These are phyloP conservation scores for Sebastes melanostomus DNA, from an alignment of 2,797 vertebrate genomes.

Conservation along the genomic window DNA sequence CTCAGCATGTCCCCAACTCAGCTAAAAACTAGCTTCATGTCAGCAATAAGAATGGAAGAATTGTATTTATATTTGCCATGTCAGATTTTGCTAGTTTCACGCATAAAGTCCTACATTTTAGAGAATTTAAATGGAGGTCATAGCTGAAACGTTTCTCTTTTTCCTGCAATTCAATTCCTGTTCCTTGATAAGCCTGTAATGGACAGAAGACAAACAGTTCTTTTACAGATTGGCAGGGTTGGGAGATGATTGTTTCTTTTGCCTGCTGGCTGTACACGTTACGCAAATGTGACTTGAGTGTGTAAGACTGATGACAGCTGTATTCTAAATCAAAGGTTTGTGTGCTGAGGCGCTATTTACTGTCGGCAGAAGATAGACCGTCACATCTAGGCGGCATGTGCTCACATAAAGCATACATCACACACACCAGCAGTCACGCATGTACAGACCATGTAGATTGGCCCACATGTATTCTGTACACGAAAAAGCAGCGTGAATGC, in stretches of 20 bases:
- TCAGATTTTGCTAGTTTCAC: constrained; percentile 27
- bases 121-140: constrained; percentile 3
- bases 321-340: constrained; percentile 38
- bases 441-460: constrained; percentile 12
- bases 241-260: constrained; percentile 37
- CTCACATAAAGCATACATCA: constrained; percentile 41
- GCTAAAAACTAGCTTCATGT: constrained; percentile 54
- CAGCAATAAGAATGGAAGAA: constrained; percentile 48
- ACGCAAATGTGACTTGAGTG: constrained; percentile 32
- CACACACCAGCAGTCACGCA: constrained; percentile 11
- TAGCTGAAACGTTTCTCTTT: neutral
- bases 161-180: neutral
- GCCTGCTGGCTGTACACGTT: constrained; percentile 21
- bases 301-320: constrained; percentile 15
- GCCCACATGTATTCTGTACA: neutral
- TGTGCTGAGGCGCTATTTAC: constrained; percentile 33
- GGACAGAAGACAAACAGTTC: constrained; percentile 35
- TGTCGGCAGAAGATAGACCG: constrained; percentile 11
- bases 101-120: neutral
- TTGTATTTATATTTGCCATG: constrained; percentile 28
- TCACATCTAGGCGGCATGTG: constrained; percentile 18
- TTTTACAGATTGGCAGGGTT: constrained; percentile 21
- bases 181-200: constrained; percentile 30
- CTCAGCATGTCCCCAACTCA: constrained; percentile 59
- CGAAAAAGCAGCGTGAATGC: constrained; percentile 6